Evolutionary conservation across 2,888 invertebrate species (phyloP).

Genomic region (Quadriops clusia): DNA sequence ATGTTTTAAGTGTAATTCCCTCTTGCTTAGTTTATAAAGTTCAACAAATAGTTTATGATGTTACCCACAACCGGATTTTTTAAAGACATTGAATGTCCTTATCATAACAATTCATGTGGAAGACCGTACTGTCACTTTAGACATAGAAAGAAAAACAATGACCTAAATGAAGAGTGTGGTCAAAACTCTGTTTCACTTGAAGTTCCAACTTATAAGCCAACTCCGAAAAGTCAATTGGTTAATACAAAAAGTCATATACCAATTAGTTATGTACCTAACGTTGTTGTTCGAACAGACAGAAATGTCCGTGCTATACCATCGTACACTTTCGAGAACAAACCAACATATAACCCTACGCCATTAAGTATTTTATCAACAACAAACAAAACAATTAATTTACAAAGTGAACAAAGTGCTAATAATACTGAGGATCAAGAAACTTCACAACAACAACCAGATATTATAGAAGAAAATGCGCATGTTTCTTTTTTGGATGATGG

Average conservation of each 20-base stretch:
- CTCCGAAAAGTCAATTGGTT: constrained; percentile 39
- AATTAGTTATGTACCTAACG: constrained; percentile 41
- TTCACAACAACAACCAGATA: neutral
- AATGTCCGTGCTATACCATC: constrained; percentile 23
- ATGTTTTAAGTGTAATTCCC: constrained; percentile 5
- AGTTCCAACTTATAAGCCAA: constrained; percentile 35
- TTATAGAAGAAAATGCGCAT: constrained; percentile 5
- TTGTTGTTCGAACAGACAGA: constrained; percentile 39
- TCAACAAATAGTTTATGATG: constrained; percentile 45
- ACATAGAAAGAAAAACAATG: constrained; percentile 57
- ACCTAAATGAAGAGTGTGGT: constrained; percentile 38
- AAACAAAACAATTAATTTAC: constrained; percentile 10
- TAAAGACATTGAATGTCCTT: constrained; percentile 75
- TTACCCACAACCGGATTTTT: constrained; percentile 84
- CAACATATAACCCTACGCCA: constrained; percentile 28
- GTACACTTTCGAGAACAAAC: no score
- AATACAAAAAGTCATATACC: constrained; percentile 37
- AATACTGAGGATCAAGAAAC: neutral
- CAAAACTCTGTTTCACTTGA: constrained; percentile 35
- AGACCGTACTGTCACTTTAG: constrained; percentile 89
- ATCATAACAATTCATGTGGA: constrained; percentile 69
- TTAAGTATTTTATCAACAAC: constrained; percentile 28
- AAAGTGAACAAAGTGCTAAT: no score
- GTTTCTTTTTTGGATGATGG: constrained; percentile 3
- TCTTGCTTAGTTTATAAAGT: neutral